Conservation (phyloP, 2,113 vertebrate genomes). For the Dasypus novemcinctus region DNA sequence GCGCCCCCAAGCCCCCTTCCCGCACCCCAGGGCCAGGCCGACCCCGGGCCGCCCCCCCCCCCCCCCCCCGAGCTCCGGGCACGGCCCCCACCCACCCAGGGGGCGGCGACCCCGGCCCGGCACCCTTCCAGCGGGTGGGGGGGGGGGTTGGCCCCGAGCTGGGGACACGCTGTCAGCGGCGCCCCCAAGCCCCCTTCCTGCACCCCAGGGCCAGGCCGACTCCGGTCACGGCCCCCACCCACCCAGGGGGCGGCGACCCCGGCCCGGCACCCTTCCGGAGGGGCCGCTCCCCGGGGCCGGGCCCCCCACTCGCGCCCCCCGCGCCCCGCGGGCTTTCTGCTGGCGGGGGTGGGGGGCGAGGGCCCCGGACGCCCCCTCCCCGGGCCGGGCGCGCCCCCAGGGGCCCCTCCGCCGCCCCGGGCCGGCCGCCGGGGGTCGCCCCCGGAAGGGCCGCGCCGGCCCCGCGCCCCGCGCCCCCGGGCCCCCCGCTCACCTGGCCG, state of each 20-base stretch:
- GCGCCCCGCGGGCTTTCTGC: not conserved
- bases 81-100: not conserved
- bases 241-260: not conserved
- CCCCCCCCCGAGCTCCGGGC: not conserved
- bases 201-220: not conserved
- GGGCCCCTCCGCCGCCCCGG: not conserved
- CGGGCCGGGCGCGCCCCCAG: not conserved
- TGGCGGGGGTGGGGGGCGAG: not conserved
- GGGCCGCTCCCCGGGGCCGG: not conserved
- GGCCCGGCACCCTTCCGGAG: too few relatives aligned
- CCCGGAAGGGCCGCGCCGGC: not conserved
- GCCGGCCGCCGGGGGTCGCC: not conserved
- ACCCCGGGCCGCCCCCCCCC: too few relatives aligned
- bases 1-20: not conserved
- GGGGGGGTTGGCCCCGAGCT: not conserved
- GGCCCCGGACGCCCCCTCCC: not conserved
- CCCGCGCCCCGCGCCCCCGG: not conserved
- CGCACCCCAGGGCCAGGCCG: not conserved
- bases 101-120: too few relatives aligned
- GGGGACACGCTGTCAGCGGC: not conserved
- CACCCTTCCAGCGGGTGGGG: too few relatives aligned
- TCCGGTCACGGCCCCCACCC: not conserved
- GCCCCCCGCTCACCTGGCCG: constrained; percentile 87
- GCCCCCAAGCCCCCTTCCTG: not conserved
- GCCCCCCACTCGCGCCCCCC: not conserved